Evolutionary conservation across 2,888 invertebrate species (phyloP).

Genomic region (Pyrrhia umbra): DNA sequence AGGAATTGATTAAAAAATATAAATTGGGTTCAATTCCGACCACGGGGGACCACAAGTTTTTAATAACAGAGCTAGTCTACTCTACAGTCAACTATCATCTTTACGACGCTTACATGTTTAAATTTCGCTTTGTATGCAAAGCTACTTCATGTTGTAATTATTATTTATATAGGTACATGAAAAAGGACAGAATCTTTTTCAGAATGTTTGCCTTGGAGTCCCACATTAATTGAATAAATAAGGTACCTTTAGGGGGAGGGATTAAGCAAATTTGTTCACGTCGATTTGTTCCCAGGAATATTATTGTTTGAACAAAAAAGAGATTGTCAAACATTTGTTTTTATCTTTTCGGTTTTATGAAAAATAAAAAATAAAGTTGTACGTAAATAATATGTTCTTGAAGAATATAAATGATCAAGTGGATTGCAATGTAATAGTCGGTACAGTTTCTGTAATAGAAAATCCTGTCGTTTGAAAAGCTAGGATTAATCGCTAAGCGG

Average conservation of each 20-base stretch:
- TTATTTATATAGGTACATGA: conserved; percentile 34
- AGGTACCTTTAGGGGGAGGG: conserved; percentile 30
- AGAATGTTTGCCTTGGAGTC: conserved; percentile 38
- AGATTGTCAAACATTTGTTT: conserved; percentile 33
- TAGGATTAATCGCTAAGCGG: conserved; percentile 29
- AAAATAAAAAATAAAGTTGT: conserved; percentile 14
- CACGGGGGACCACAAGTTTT: too few species aligned
- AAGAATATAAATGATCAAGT: conserved; percentile 13
- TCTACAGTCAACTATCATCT: too few species aligned
- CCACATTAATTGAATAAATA: conserved; percentile 57
- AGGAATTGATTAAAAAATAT: too few species aligned
- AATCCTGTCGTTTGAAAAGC: conserved; percentile 26
- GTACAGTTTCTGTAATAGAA: conserved; percentile 5
- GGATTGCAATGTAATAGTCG: conserved; percentile 11
- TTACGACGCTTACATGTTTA: background rate
- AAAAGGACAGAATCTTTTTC: conserved; percentile 32
- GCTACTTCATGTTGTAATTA: conserved; percentile 14
- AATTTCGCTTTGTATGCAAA: background rate
- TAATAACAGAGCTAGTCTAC: too few species aligned
- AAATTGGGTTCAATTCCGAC: too few species aligned
- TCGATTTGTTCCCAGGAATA: conserved; percentile 34
- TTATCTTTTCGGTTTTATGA: conserved; percentile 16
- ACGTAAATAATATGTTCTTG: background rate
- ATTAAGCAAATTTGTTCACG: conserved; percentile 52
- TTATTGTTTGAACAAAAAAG: conserved; percentile 46